Evolutionary conservation across 2,113 vertebrate genomes (phyloP).

Genomic region (Nesospiza acunhae): DNA sequence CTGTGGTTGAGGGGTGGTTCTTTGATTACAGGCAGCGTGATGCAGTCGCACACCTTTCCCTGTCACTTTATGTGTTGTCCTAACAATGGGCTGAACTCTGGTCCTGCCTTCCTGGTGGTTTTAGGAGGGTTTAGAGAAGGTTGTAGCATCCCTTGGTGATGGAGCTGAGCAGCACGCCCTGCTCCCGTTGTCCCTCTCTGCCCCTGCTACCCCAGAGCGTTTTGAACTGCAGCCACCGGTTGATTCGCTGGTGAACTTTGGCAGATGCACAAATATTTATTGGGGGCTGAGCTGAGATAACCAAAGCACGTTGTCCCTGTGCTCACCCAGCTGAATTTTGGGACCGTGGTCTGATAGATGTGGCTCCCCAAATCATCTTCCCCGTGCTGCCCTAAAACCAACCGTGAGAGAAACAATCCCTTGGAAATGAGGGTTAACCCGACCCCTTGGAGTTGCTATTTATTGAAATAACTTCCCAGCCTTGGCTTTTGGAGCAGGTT

Average conservation of each 20-base stretch:
- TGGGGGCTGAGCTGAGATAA: not conserved
- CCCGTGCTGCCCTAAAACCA: rapidly evolving
- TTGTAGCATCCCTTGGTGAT: not conserved
- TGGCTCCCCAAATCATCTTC: not conserved
- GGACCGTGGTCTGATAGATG: not conserved
- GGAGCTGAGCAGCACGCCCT: not conserved
- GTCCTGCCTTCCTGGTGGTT: not conserved
- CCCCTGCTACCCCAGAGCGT: rapidly evolving
- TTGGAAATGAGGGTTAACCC: not conserved
- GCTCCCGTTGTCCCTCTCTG: rapidly evolving
- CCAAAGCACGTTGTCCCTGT: not conserved
- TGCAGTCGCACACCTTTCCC: not conserved
- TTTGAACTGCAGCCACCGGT: not conserved
- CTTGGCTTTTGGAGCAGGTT: not conserved
- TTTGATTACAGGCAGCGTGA: rapidly evolving
- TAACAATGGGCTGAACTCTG: rapidly evolving
- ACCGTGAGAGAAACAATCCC: not conserved
- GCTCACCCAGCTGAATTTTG: not conserved
- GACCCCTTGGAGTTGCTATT: rapidly evolving
- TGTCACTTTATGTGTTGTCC: not conserved
- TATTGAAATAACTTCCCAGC: not conserved
- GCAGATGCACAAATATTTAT: constrained; percentile 23
- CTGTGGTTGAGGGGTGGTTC: rapidly evolving
- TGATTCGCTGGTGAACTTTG: constrained; percentile 23
- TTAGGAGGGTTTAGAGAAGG: not conserved